Evolutionary conservation across 2,888 invertebrate genomes (phyloP), one percentile per base, ranked within the genome.

Genomic region (Zhuqinia jingwanae): DNA sequence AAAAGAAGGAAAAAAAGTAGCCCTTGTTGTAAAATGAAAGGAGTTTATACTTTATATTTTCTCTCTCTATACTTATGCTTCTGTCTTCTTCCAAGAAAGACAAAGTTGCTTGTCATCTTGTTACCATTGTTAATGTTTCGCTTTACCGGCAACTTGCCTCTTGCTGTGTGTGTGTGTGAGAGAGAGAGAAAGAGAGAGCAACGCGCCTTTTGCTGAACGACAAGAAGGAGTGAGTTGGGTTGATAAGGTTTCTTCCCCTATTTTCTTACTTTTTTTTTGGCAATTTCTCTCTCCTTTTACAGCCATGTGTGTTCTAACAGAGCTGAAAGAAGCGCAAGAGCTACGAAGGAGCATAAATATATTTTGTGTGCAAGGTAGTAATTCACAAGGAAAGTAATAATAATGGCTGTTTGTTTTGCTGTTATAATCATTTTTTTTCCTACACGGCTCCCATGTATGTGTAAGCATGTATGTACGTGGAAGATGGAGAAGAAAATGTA

Each of bases 41-140:
- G 25, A 65, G 27, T 79, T 65, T 36, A 36, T 53, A 53, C n/a
- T n/a, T n/a, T n/a, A n/a, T n/a, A n/a, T n/a, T n/a, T n/a, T n/a
- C 36, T 36, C 8, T 36, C 36, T 36, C 36, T 75, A 27, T 56
- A 27, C 70, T 81, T 81, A 60, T 25, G 47, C 68, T 68, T 68
- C 68, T 68, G 42, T 45, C 42, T 53, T 27, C 68, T 56, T 53
- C 11, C 75, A 20, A 56, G 56, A 45, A 82, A 82, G 82, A 63
- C 82, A 63, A 82, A 82, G 75, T 75, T 75, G 82, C 63, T 82
- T 82, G 82, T 82, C 82, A 82, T 63, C 81, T 82, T 82, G 82
- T 82, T 75, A 30, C 82, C 63, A 75, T 82, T 82, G 75, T 82
- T 82, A 82, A 73, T 73, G 73, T 73, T 56, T 70, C 68, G 70